A percentile compares a stretch with the other conserved stretches of the same genome.
These are phyloP conservation scores for Thermophis baileyi DNA, from an alignment of 2,113 vertebrate species.

Conservation along the genomic window DNA sequence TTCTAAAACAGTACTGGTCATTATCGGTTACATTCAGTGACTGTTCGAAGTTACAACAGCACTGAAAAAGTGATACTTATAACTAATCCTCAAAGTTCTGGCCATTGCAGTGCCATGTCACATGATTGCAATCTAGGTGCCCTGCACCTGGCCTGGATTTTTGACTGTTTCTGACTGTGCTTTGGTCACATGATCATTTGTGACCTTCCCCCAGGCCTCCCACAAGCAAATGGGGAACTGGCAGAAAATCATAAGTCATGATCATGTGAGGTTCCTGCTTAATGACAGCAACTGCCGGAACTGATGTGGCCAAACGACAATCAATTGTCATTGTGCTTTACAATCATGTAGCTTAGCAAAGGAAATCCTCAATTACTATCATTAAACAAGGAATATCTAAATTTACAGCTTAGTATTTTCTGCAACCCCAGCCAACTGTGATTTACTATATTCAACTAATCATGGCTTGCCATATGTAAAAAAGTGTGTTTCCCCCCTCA, in stretches of 20 bases:
- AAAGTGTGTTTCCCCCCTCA: background rate
- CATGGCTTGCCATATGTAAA: background rate
- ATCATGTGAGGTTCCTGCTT: background rate
- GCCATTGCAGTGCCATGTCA: background rate
- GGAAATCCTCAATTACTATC: background rate
- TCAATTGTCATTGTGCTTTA: background rate
- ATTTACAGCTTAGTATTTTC: background rate
- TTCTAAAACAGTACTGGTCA: background rate
- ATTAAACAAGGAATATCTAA: background rate
- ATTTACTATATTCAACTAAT: background rate
- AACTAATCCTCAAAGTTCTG: background rate
- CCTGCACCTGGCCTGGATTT: background rate
- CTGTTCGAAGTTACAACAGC: background rate
- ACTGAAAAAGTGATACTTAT: background rate
- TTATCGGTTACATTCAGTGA: background rate
- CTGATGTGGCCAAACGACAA: fast-evolving
- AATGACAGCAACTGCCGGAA: background rate
- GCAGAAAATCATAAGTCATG: background rate
- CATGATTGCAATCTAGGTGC: background rate
- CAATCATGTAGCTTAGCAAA: background rate
- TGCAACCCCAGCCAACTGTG: background rate
- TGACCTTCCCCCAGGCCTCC: background rate
- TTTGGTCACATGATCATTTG: background rate
- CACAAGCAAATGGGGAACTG: background rate
- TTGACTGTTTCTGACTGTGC: background rate